phyloP scores from a whole-genome alignment of 2,797 vertebrate species.

The Streptopelia turtur region DNA sequence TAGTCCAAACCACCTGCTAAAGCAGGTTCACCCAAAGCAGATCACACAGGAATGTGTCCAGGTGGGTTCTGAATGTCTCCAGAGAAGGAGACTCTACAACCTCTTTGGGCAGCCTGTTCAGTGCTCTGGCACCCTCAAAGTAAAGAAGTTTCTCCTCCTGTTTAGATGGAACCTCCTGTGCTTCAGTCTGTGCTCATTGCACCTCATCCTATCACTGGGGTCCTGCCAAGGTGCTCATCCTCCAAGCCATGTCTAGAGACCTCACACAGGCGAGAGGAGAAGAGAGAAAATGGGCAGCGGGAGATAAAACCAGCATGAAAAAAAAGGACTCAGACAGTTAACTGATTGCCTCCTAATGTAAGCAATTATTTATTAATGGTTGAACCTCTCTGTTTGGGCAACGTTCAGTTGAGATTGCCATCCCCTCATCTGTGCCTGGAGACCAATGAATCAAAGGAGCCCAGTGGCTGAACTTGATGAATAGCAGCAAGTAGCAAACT shows the following conservation, averaged over 20 bases:
- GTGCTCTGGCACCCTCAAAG: too few relatives aligned
- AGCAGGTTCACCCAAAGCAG: too few relatives aligned
- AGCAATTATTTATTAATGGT: constrained; percentile 1
- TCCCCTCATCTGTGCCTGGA: not conserved
- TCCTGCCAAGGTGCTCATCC: accelerated
- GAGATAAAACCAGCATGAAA: not conserved
- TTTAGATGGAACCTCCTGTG: too few relatives aligned
- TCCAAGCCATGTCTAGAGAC: accelerated
- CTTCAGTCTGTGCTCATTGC: too few relatives aligned
- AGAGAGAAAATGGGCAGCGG: not conserved
- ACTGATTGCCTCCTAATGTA: not conserved
- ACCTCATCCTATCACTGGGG: too few relatives aligned
- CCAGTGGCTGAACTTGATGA: not conserved
- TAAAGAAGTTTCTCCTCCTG: too few relatives aligned
- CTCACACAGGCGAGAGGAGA: not conserved
- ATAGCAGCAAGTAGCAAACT: not conserved
- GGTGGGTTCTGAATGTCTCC: too few relatives aligned
- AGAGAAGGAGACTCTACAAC: too few relatives aligned
- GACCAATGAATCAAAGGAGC: not conserved
- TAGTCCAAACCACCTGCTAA: too few relatives aligned
- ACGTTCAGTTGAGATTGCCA: not conserved
- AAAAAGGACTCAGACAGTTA: not conserved
- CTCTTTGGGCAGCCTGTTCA: too few relatives aligned
- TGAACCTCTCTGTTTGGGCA: accelerated
- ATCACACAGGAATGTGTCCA: too few relatives aligned